A percentile compares a stretch with the other conserved stretches of the same genome.
Conservation (phyloP, 2,113 vertebrate species). For the Scomber japonicus region DNA sequence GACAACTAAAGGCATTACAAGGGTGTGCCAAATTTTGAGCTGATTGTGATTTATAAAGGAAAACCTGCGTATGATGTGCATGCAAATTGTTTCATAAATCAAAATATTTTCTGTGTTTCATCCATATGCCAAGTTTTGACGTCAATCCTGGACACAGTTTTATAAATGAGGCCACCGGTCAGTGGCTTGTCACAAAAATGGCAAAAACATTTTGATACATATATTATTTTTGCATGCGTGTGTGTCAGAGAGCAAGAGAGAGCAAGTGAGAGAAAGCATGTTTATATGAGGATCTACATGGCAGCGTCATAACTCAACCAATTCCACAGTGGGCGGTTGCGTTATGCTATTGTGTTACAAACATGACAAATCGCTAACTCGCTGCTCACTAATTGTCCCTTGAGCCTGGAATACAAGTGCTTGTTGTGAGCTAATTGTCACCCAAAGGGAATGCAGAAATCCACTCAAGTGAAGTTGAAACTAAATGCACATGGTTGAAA, state of each 20-base stretch:
- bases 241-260: background rate
- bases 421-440: conserved; percentile 78
- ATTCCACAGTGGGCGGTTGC: conserved; percentile 68
- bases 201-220: conserved; percentile 34
- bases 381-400: conserved; percentile 75
- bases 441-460: conserved; percentile 65
- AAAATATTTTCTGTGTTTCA: too few relatives aligned
- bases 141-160: too few relatives aligned
- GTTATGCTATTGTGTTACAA: conserved; percentile 72
- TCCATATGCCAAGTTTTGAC: too few relatives aligned
- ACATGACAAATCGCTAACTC: conserved; percentile 75
- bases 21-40: too few relatives aligned
- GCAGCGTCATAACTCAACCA: conserved; percentile 74
- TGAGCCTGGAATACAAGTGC: conserved; percentile 51
- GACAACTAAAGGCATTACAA: too few relatives aligned
- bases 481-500: conserved; percentile 3
- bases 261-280: background rate
- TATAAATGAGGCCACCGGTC: conserved; percentile 12
- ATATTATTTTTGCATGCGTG: conserved; percentile 27
- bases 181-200: conserved; percentile 19
- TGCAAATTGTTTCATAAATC: too few relatives aligned
- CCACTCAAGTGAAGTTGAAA: conserved; percentile 33
- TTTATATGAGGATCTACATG: conserved; percentile 39
- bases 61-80: too few relatives aligned
- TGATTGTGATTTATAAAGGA: too few relatives aligned